Percentiles rank a stretch among this genome's conserved stretches.
Conservation (phyloP, 2,113 vertebrate genomes). For the Oncorhynchus kisutch region DNA sequence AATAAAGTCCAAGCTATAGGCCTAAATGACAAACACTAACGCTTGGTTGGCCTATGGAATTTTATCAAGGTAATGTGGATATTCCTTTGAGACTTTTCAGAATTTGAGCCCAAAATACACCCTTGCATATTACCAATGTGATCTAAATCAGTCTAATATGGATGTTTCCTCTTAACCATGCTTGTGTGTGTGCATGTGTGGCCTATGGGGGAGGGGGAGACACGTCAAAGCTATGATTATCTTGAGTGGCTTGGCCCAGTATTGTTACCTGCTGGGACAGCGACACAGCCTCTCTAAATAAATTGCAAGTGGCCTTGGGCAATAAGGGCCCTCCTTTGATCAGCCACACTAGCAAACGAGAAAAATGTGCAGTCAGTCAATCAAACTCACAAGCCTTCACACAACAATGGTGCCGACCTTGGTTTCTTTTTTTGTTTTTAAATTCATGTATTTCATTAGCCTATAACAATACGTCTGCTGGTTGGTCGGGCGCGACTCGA, state of each 20-base stretch:
- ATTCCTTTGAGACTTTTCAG: too few species aligned
- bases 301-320: slow-evolving; percentile 99
- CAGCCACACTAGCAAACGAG: slow-evolving; percentile 88
- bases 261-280: slow-evolving; percentile 98
- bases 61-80: too few species aligned
- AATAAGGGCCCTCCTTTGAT: slow-evolving; percentile 90
- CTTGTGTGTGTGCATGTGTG: slow-evolving; percentile 32
- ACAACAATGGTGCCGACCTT: slow-evolving; percentile 88
- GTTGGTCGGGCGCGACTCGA: slow-evolving; percentile 71
- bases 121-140: background rate
- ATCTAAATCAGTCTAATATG: background rate
- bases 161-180: background rate
- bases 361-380: slow-evolving; percentile 99
- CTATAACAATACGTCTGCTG: slow-evolving; percentile 86
- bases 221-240: slow-evolving; percentile 97
- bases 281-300: slow-evolving; percentile 96
- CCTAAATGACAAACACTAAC: too few species aligned
- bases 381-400: slow-evolving; percentile 84
- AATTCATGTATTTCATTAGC: slow-evolving; percentile 92
- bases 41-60: too few species aligned
- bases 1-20: too few species aligned
- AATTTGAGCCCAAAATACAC: background rate
- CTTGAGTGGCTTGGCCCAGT: slow-evolving; percentile 94
- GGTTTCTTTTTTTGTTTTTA: slow-evolving; percentile 85
- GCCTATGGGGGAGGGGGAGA: slow-evolving; percentile 63